phyloP scores from a whole-genome alignment of 2,113 vertebrate species.

The Calidris pugnax region DNA sequence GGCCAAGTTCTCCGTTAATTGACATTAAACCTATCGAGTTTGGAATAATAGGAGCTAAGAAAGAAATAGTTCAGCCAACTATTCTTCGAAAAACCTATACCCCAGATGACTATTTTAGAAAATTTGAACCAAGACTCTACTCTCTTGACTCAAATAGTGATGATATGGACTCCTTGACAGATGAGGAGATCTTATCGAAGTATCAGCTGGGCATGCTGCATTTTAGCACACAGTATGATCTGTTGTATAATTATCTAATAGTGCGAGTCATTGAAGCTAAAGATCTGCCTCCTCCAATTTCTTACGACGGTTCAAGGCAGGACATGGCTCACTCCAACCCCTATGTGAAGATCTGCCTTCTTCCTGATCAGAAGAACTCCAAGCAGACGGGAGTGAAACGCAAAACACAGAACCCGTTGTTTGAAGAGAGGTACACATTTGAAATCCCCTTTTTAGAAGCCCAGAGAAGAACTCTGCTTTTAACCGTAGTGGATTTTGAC shows the following conservation, averaged over 20 bases:
- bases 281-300: constrained; percentile 84
- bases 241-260: constrained; percentile 83
- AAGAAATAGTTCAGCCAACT: constrained; percentile 85
- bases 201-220: constrained; percentile 91
- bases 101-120: constrained; percentile 84
- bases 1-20: constrained; percentile 84
- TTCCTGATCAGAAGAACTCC: constrained; percentile 92
- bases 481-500: constrained; percentile 89
- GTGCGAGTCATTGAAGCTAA: constrained; percentile 88
- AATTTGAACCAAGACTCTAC: constrained; percentile 87
- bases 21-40: constrained; percentile 89
- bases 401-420: constrained; percentile 89
- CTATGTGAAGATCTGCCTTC: constrained; percentile 89
- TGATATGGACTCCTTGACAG: constrained; percentile 86
- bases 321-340: constrained; percentile 90
- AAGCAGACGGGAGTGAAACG: constrained; percentile 90
- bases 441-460: constrained; percentile 89
- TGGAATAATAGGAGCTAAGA: constrained; percentile 83
- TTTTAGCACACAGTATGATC: constrained; percentile 89
- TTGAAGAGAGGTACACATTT: constrained; percentile 91
- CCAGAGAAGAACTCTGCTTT: constrained; percentile 88
- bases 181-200: constrained; percentile 86
- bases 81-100: constrained; percentile 79
- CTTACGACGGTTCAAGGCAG: constrained; percentile 80
- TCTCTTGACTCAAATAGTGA: constrained; percentile 79